Evolutionary conservation across 2,113 vertebrate genomes (phyloP).

Genomic region (Peromyscus leucopus): DNA sequence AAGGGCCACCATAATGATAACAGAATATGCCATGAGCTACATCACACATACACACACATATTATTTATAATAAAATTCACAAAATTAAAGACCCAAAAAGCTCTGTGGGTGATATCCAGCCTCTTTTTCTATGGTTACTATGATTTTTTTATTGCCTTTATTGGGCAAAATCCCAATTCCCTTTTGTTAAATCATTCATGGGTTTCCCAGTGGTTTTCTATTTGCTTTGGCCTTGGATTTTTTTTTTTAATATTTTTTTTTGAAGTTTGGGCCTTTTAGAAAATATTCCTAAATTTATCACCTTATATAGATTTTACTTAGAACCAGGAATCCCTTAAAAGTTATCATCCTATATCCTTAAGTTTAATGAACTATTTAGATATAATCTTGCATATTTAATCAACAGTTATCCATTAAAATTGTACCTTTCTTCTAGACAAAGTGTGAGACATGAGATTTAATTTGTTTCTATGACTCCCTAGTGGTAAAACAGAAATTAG

Average conservation of each 20-base stretch:
- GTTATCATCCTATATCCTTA: neutral
- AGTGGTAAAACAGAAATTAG: neutral
- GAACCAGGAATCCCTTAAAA: constrained; percentile 46
- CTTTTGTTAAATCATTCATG: constrained; percentile 49
- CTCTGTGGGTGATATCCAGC: neutral
- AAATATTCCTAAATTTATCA: constrained; percentile 52
- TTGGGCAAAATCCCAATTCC: neutral
- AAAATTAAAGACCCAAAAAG: constrained; percentile 3
- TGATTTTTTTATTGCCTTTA: neutral
- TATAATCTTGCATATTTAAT: neutral
- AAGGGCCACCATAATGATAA: neutral
- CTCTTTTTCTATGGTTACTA: neutral
- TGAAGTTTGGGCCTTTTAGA: neutral
- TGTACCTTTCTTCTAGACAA: neutral
- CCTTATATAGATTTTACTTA: constrained; percentile 7
- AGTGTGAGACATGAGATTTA: constrained; percentile 1
- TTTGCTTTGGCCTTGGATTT: constrained; percentile 44
- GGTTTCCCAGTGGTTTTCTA: neutral
- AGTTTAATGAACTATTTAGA: neutral
- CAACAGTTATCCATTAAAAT: constrained; percentile 18
- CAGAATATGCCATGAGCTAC: neutral
- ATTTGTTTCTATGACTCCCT: neutral
- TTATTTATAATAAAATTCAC: neutral
- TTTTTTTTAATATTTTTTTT: constrained; percentile 4
- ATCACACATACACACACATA: neutral